Evolutionary conservation across 1,140 invertebrate genomes (phyloP).

Genomic region (Pantala flavescens): DNA sequence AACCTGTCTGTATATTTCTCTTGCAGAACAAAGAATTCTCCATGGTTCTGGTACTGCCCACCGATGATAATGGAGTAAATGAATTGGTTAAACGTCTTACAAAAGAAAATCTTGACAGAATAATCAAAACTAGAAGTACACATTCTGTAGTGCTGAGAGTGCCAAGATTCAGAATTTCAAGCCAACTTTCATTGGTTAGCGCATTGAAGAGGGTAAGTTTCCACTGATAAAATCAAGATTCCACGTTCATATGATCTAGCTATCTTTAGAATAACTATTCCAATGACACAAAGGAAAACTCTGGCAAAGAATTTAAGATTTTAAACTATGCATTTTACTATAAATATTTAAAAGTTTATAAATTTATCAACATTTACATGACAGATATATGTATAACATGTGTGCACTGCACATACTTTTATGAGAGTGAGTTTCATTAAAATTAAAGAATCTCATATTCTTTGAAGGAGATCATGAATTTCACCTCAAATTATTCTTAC

Average conservation of each 20-base stretch:
- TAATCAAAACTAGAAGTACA: not conserved
- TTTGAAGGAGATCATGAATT: no score
- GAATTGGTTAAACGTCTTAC: not conserved
- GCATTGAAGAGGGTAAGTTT: conserved; percentile 16
- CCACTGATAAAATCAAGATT: not conserved
- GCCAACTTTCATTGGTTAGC: conserved; percentile 9
- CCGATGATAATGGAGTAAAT: not conserved
- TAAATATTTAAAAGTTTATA: no score
- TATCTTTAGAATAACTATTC: not conserved
- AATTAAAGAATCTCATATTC: no score
- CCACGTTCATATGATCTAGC: not conserved
- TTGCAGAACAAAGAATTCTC: not conserved
- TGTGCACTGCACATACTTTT: no score
- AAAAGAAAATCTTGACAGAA: conserved; percentile 11
- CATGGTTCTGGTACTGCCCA: conserved; percentile 12
- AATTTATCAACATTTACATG: no score
- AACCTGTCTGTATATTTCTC: not conserved
- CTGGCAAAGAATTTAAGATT: no score
- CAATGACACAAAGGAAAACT: no score
- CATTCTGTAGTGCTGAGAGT: conserved; percentile 14
- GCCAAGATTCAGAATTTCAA: conserved; percentile 17
- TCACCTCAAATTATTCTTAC: no score
- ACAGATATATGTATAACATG: no score
- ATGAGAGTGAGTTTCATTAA: no score
- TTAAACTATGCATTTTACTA: no score